Base-by-base conservation (phyloP, 2,888 invertebrate genomes). In the Pachliopta kotzebuea region DNA sequence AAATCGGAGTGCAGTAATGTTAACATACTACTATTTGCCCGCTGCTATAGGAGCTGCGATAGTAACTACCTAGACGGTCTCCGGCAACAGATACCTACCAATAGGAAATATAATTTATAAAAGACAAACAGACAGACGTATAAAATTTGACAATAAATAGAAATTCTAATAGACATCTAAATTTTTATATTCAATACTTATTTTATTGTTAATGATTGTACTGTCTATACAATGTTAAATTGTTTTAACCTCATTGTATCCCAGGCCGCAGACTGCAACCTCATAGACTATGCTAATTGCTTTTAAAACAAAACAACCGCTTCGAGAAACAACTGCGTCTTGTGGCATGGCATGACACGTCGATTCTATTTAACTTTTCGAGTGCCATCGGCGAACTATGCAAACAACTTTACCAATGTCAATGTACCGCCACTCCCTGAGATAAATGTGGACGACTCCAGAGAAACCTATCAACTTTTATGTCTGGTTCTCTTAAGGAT, bases 201-300 rank as follows among this genome's bases (percentile, higher is more conserved):
- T 37, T 14, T 1, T 31, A 31, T 8, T 31, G 9, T 11, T 1
- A 11, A 37, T 11, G 37, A 11, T 37, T 37, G 9, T 37, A 14
- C 37, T 11, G 2, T 37, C 37, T 37, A 37, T n/a, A n/a, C 45
- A 45, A 18, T n/a, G 11, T 9, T 59, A 42, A 42, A 24, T 49
- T 18, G 8, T 31, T 31, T 56, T 3, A 21, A 23, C 14, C 55
- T 49, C 56, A 37, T 64, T 64, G 63, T 72, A 64, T 70, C 70
- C 66, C 66, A 70, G 69, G 74, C 70, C 71, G 71, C 72, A 65
- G 68, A 67, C 68, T 68, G 70, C 71, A 70, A 71, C 65, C 70
- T 64, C 73, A 72, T 72, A 74, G 73, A 70, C 66, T 79, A 79
- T 79, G 83, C 76, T 85, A 84, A 84, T 84, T 81, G 78, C 74